These are phyloP conservation scores for Lapara coniferarum DNA, from an alignment of 2,888 invertebrate species.

Conservation along the genomic window DNA sequence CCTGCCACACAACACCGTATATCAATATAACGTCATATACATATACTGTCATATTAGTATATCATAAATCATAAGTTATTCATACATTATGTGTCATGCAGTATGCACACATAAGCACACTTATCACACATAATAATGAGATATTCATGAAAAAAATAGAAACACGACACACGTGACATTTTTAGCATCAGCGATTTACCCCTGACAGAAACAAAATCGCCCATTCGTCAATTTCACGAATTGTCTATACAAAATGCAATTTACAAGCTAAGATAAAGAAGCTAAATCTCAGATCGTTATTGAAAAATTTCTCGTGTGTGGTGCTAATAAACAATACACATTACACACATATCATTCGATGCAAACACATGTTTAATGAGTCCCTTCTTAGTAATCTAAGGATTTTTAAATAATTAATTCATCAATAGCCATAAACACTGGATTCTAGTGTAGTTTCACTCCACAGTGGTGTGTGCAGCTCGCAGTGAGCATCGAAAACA, in stretches of 20 bases:
- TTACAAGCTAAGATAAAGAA: no score
- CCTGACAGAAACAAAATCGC: no score
- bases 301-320: no score
- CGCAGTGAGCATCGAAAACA: background rate
- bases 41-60: background rate
- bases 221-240: no score
- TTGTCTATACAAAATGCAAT: no score
- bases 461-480: background rate
- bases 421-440: background rate
- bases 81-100: background rate
- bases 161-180: background rate
- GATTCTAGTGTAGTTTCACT: background rate
- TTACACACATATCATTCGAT: no score
- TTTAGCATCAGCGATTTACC: no score
- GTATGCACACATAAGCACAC: background rate
- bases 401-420: no score
- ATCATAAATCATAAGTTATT: background rate
- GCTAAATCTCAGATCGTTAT: no score
- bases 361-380: no score
- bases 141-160: background rate
- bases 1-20: slow-evolving; percentile 48
- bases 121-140: background rate
- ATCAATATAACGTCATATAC: background rate
- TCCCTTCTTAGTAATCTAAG: no score
- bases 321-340: no score